A percentile compares a stretch with the other conserved stretches of the same genome.
These are phyloP conservation scores for Lordiphosa fenestrarum DNA, from an alignment of 2,888 invertebrate genomes.

Conservation along the genomic window DNA sequence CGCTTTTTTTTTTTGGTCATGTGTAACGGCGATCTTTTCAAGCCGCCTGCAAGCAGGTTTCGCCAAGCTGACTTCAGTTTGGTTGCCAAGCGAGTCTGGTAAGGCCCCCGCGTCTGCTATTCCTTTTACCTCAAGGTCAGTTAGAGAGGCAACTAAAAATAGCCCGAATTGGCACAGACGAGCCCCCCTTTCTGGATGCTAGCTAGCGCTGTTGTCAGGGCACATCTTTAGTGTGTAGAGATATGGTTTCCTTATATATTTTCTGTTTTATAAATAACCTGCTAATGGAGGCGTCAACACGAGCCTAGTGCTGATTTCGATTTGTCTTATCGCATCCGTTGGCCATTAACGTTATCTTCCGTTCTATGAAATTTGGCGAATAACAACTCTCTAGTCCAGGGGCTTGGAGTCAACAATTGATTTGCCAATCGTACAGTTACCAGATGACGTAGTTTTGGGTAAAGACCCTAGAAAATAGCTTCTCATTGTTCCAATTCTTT, in stretches of 20 bases:
- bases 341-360: slow-evolving; percentile 69
- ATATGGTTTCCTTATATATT: slow-evolving; percentile 3
- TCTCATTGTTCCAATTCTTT: not conserved
- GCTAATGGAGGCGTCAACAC: slow-evolving; percentile 43
- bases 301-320: slow-evolving; percentile 36
- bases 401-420: slow-evolving; percentile 43
- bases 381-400: slow-evolving; percentile 51
- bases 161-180: slow-evolving; percentile 29
- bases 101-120: too few relatives aligned
- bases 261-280: slow-evolving; percentile 19
- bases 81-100: slow-evolving; percentile 6
- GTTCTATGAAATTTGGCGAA: slow-evolving; percentile 42
- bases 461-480: slow-evolving; percentile 4
- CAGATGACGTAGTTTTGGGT: slow-evolving; percentile 18
- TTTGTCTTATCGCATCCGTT: slow-evolving; percentile 63
- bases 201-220: slow-evolving; percentile 55
- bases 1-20: slow-evolving; percentile 11
- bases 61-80: not conserved
- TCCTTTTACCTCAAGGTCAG: slow-evolving; percentile 20
- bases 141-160: slow-evolving; percentile 20
- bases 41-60: slow-evolving; percentile 5
- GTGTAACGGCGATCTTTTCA: slow-evolving; percentile 56
- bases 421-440: slow-evolving; percentile 32
- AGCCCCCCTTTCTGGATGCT: slow-evolving; percentile 40
- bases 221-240: slow-evolving; percentile 23